phyloP scores from a whole-genome alignment of 2,888 invertebrate species.

The Brenthis hecate region DNA sequence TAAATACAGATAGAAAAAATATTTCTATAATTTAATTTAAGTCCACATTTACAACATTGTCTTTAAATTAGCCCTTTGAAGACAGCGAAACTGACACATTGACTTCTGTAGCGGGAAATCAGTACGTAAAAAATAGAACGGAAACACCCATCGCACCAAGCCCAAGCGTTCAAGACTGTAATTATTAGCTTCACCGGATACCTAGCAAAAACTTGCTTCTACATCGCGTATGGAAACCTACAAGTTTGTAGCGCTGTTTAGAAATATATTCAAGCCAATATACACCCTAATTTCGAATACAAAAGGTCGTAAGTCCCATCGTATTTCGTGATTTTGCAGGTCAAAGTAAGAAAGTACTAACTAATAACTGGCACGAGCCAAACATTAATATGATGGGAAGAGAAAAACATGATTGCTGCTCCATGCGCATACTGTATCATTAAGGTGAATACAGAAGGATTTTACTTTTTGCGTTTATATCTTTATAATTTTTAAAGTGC shows the following conservation, averaged over 20 bases:
- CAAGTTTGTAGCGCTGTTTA: background rate
- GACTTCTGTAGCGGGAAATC: slow-evolving; percentile 46
- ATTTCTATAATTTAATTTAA: no score
- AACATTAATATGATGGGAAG: slow-evolving; percentile 47
- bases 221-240: slow-evolving; percentile 34
- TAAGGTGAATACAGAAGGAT: slow-evolving; percentile 35
- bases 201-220: slow-evolving; percentile 60
- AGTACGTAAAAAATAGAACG: slow-evolving; percentile 53
- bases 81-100: slow-evolving; percentile 42
- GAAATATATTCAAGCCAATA: slow-evolving; percentile 25
- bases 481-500: slow-evolving; percentile 16
- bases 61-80: slow-evolving; percentile 20
- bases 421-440: slow-evolving; percentile 41
- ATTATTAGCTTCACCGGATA: slow-evolving; percentile 67
- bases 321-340: slow-evolving; percentile 1
- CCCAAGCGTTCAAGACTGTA: slow-evolving; percentile 49
- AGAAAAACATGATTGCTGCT: slow-evolving; percentile 48
- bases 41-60: no score
- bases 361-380: slow-evolving; percentile 56
- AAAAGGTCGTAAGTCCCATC: slow-evolving; percentile 13
- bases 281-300: background rate
- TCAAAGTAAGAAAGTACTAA: slow-evolving; percentile 45
- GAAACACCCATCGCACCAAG: slow-evolving; percentile 58
- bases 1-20: no score
- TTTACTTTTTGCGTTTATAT: slow-evolving; percentile 25